Evolutionary conservation across 2,888 invertebrate genomes (phyloP).

Genomic region (Camponotus fellah): DNA sequence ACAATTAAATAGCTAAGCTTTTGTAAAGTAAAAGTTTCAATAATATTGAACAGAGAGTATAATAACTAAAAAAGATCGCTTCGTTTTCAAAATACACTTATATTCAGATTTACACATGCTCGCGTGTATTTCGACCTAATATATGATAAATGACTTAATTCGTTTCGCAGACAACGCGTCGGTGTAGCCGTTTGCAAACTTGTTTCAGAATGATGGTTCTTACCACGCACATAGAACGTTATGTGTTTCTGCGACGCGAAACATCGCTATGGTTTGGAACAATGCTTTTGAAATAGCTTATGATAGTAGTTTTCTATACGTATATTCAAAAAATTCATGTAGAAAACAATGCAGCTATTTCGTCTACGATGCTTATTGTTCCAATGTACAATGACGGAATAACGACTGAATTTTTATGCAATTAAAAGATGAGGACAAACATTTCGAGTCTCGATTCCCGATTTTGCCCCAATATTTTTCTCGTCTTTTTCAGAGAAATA

Average conservation of each 20-base stretch:
- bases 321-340: not conserved
- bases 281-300: not conserved
- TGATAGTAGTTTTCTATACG: not conserved
- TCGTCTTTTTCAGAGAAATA: no score
- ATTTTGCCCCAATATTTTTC: no score
- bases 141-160: not conserved
- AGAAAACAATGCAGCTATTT: constrained; percentile 25
- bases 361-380: constrained; percentile 4
- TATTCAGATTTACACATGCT: not conserved
- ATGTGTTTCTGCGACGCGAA: not conserved
- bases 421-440: not conserved
- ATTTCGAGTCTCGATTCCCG: no score
- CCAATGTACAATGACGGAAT: constrained; percentile 16
- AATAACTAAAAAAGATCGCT: not conserved
- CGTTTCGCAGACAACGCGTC: not conserved
- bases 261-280: not conserved
- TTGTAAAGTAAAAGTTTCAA: not conserved
- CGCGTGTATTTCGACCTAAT: not conserved
- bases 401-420: not conserved
- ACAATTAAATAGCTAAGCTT: not conserved
- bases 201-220: constrained; percentile 5
- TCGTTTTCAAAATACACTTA: not conserved
- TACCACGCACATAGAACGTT: not conserved
- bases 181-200: not conserved
- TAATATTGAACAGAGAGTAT: not conserved